A percentile compares a stretch with the other conserved stretches of the same genome.
phyloP scores from a whole-genome alignment of 2,113 vertebrate species.

The Vulpes lagopus region DNA sequence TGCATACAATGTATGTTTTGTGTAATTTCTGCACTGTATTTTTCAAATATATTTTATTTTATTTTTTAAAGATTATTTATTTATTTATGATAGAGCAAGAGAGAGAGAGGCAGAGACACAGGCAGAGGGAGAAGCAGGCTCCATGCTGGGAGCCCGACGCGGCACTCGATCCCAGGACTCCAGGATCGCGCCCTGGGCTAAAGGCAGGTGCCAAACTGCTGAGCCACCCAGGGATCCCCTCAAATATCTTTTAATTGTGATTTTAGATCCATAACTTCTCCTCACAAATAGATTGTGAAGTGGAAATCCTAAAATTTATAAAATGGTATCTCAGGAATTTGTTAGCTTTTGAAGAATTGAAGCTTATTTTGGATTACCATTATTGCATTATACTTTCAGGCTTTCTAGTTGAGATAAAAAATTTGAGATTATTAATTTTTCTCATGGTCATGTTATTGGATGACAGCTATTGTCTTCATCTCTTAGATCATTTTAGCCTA shows the following conservation, averaged over 20 bases:
- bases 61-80: no score
- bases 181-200: no score
- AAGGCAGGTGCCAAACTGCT: no score
- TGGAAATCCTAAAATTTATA: neutral
- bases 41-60: neutral
- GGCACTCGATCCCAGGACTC: no score
- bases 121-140: no score
- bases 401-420: slow-evolving; percentile 24
- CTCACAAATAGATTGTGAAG: neutral
- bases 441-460: neutral
- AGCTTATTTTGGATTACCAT: slow-evolving; percentile 25
- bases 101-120: no score
- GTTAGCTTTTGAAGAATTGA: slow-evolving; percentile 1
- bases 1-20: neutral
- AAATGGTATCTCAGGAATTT: neutral
- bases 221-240: no score
- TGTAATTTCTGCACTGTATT: neutral
- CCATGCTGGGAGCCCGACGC: no score
- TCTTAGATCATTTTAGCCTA: neutral
- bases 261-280: neutral
- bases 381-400: neutral
- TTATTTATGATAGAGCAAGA: no score
- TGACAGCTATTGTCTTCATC: neutral
- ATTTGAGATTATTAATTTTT: neutral
- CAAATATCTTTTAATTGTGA: neutral